Conservation (phyloP, 1,140 invertebrate species). For the Papilio machaon region DNA sequence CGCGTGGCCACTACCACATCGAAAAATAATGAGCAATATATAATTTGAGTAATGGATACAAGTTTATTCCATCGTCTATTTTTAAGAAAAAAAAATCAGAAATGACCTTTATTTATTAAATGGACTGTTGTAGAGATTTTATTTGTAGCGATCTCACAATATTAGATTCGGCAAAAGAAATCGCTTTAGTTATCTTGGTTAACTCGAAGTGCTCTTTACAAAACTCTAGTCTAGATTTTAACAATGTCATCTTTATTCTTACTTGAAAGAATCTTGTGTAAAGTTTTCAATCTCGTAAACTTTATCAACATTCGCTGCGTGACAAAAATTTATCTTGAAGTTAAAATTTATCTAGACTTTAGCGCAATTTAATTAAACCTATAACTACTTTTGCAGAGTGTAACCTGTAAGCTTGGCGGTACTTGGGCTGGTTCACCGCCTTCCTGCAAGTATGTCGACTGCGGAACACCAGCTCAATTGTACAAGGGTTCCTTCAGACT, state of each 20-base stretch:
- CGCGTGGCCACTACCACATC: too few relatives aligned
- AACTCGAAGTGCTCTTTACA: not conserved
- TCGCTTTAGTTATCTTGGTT: not conserved
- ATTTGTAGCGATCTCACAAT: too few relatives aligned
- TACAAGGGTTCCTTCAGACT: constrained; percentile 88
- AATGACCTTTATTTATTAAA: too few relatives aligned
- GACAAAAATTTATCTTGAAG: not conserved
- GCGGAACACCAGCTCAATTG: constrained; percentile 90
- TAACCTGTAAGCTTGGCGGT: constrained; percentile 91
- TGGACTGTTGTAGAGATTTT: too few relatives aligned
- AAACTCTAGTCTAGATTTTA: not conserved
- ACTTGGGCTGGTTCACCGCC: constrained; percentile 91
- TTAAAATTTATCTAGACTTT: not conserved
- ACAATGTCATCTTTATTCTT: not conserved
- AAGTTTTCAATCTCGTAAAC: not conserved
- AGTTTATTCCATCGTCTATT: too few relatives aligned
- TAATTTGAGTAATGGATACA: not conserved
- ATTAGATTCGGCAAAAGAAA: not conserved
- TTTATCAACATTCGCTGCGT: not conserved
- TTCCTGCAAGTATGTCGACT: constrained; percentile 93
- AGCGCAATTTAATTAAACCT: not conserved
- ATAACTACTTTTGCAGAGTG: constrained; percentile 81
- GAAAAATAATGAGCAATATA: too few relatives aligned
- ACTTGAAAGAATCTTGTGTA: not conserved
- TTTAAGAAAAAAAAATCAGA: not conserved